A percentile compares a stretch with the other conserved stretches of the same genome.
Evolutionary conservation across 2,888 invertebrate species (phyloP).

Genomic region (Mongoloraphidia duomilia): DNA sequence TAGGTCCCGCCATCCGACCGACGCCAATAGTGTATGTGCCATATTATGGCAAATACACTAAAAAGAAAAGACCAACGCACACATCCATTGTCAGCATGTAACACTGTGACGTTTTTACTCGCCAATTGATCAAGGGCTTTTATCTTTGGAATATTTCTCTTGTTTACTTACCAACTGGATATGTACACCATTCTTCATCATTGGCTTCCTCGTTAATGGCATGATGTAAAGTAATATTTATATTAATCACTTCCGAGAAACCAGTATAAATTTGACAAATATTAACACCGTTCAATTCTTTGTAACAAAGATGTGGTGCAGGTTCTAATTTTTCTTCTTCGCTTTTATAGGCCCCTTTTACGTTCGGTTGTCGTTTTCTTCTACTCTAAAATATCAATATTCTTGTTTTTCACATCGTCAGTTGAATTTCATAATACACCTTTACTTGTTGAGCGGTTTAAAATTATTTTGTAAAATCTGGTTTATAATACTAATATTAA

Average conservation of each 20-base stretch:
- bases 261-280: constrained; percentile 47
- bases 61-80: too few relatives aligned
- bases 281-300: constrained; percentile 21
- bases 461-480: not conserved
- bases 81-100: too few relatives aligned
- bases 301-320: constrained; percentile 45
- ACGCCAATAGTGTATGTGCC: too few relatives aligned
- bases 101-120: too few relatives aligned
- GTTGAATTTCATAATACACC: constrained; percentile 2
- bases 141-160: too few relatives aligned
- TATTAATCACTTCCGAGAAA: constrained; percentile 34
- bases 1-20: too few relatives aligned
- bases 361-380: constrained; percentile 5
- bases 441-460: not conserved
- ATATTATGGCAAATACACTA: too few relatives aligned
- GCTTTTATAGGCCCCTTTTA: not conserved
- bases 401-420: not conserved
- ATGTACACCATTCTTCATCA: constrained; percentile 48
- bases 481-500: too few relatives aligned
- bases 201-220: constrained; percentile 30
- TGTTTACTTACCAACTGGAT: constrained; percentile 37
- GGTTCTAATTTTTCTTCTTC: constrained; percentile 4
- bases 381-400: too few relatives aligned
- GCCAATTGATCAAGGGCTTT: too few relatives aligned
- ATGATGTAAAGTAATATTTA: constrained; percentile 38